phyloP scores from a whole-genome alignment of 2,888 invertebrate genomes.

The Venusia cambrica region DNA sequence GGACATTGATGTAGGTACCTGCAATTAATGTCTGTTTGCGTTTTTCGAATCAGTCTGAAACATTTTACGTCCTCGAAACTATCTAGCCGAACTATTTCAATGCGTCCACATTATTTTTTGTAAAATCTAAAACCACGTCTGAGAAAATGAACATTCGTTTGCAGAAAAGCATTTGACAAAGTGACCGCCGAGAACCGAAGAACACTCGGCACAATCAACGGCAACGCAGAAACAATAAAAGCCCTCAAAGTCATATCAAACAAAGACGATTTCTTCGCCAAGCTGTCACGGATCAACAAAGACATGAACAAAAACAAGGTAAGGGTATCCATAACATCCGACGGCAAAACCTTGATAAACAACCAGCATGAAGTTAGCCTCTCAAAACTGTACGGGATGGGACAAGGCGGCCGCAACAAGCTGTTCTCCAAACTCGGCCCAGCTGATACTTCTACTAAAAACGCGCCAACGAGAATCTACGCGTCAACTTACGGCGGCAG shows the following conservation, averaged over 20 bases:
- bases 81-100: no score
- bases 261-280: conserved; percentile 40
- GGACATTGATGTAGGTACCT: no score
- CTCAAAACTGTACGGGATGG: conserved; percentile 31
- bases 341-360: conserved; percentile 37
- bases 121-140: no score
- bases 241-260: conserved; percentile 42
- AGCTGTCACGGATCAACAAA: conserved; percentile 36
- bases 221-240: conserved; percentile 57
- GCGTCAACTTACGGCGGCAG: conserved; percentile 1
- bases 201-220: conserved; percentile 44
- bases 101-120: no score
- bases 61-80: no score
- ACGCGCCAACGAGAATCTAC: conserved; percentile 36
- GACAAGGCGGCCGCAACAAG: conserved; percentile 30
- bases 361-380: conserved; percentile 30
- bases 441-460: conserved; percentile 33
- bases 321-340: conserved; percentile 35
- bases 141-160: no score
- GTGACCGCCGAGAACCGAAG: conserved; percentile 55
- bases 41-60: no score
- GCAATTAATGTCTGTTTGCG: no score
- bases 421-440: conserved; percentile 35
- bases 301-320: conserved; percentile 38
- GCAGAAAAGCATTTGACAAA: conserved; percentile 64